Base-by-base conservation (phyloP, 2,888 invertebrate species). In the Scaptomyza reducta region DNA sequence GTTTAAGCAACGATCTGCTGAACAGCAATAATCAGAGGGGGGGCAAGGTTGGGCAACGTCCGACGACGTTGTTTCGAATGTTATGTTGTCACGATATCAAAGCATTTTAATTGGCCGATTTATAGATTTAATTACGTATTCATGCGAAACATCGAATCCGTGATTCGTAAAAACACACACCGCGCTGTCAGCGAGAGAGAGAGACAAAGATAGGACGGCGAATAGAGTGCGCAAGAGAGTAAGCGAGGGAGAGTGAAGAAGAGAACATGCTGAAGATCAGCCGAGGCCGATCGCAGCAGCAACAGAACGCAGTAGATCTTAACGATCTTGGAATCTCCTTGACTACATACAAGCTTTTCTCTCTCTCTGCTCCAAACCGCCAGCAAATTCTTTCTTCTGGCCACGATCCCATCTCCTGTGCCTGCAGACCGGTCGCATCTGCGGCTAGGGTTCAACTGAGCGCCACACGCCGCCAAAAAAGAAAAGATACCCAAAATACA, bases 121-220 rank as follows among this genome's bases (percentile, higher is more conserved):
- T 91, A 91, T 91, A 91, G 91, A 91, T 91, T 91, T 91, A 91
- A 91, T 91, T 91, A 91, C 91, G 91, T 91, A 91, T 91, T 91
- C 91, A 91, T 90, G 91, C 91, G 91, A 91, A 91, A 91, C 91
- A 91, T 90, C 90, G 91, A 91, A 91, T 90, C 91, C 91, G 91
- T 91, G 91, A 91, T 91, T 91, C 91, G 91, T 91, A 91, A 91
- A 91, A 91, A 91, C 90, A 91, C 90, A 91, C 91, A 91, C 90
- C 89, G 90, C 89, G 89, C 86, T 33, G 49, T 58, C 61, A 58
- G 51, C 16, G 33, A 50, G 50, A 27, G 35, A 25, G 27, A 44
- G 18, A 38, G 29, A 40, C 41, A 25, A 56, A 47, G 41, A 16
- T 5, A 35, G 44, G 18, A 33, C 38, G 41, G 13, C 7, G 31